Evolutionary conservation across 23 tunicate species (phyloP).

Genomic region (Clavelina lepadiformis): DNA sequence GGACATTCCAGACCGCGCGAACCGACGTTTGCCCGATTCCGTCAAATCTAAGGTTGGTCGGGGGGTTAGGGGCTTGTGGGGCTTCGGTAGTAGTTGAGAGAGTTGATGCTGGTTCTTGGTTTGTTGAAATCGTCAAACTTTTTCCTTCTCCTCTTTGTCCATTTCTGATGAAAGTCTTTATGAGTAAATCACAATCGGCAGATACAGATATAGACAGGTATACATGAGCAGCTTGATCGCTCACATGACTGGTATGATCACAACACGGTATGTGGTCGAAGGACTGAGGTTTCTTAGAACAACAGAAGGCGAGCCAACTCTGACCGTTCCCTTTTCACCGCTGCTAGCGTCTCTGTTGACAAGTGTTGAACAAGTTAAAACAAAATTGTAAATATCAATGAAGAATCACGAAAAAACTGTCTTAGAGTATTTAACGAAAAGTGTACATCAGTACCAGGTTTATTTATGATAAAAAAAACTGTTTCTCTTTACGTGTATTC

Average conservation of each 20-base stretch:
- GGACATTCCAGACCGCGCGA: slow-evolving; percentile 16
- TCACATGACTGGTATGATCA: slow-evolving; percentile 50
- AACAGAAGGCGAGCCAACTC: slow-evolving; percentile 21
- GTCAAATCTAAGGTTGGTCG: slow-evolving; percentile 30
- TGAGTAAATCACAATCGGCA: too few species aligned
- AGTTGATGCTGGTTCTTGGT: not conserved
- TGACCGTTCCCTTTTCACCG: not conserved
- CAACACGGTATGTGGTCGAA: slow-evolving; percentile 37
- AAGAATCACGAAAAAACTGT: not conserved
- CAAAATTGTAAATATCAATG: not conserved
- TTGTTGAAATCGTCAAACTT: not conserved
- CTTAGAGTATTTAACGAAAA: too few species aligned
- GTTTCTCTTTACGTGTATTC: slow-evolving; percentile 18
- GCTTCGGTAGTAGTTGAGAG: not conserved
- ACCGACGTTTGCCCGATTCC: slow-evolving; percentile 12
- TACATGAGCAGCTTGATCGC: too few species aligned
- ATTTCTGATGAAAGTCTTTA: slow-evolving; percentile 19
- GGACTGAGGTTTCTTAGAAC: slow-evolving; percentile 13
- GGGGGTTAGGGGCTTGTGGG: not conserved
- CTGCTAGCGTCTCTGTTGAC: not conserved
- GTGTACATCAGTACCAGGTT: not conserved
- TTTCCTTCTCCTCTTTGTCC: slow-evolving; percentile 16
- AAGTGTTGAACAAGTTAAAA: not conserved
- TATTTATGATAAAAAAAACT: not conserved
- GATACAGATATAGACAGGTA: too few species aligned